phyloP scores from a whole-genome alignment of 2,888 invertebrate species.

The Hydropsyche betteni region DNA sequence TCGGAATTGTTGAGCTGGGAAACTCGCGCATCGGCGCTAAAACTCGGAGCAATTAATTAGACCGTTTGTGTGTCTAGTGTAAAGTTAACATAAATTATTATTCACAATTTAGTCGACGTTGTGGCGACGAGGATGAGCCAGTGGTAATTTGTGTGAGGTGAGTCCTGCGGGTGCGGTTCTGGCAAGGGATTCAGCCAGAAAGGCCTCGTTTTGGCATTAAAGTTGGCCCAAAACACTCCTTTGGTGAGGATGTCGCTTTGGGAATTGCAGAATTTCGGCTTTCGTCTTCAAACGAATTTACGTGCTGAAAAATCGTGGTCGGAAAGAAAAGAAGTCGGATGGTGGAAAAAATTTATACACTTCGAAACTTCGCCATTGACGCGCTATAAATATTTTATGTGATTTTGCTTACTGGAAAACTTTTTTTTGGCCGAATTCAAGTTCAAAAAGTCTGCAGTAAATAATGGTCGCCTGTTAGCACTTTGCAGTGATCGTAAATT shows the following conservation, averaged over 20 bases:
- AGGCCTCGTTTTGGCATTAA: conserved; percentile 5
- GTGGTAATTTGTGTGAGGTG: background rate
- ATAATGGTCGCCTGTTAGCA: conserved; percentile 11
- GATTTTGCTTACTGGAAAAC: conserved; percentile 1
- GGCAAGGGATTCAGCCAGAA: background rate
- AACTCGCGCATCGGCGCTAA: background rate
- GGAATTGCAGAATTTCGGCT: conserved; percentile 14
- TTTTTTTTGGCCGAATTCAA: background rate
- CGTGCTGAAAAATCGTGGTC: background rate
- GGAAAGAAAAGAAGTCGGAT: background rate
- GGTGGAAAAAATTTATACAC: background rate
- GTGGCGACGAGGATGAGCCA: background rate
- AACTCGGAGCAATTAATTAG: background rate
- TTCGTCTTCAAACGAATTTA: background rate
- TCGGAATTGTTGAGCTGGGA: background rate
- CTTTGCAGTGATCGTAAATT: conserved; percentile 2
- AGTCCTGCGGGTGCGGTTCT: conserved; percentile 13
- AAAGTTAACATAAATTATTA: conserved; percentile 24
- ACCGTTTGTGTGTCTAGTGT: background rate
- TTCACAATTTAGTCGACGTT: conserved; percentile 17
- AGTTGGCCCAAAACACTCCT: conserved; percentile 6
- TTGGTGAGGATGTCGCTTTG: background rate
- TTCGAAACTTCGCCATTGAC: background rate
- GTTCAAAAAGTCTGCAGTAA: conserved; percentile 20
- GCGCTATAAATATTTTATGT: conserved; percentile 21